Percentiles rank a stretch among this genome's conserved stretches.
Evolutionary conservation across 1,140 invertebrate genomes (phyloP).

Genomic region (Grapholita molesta): DNA sequence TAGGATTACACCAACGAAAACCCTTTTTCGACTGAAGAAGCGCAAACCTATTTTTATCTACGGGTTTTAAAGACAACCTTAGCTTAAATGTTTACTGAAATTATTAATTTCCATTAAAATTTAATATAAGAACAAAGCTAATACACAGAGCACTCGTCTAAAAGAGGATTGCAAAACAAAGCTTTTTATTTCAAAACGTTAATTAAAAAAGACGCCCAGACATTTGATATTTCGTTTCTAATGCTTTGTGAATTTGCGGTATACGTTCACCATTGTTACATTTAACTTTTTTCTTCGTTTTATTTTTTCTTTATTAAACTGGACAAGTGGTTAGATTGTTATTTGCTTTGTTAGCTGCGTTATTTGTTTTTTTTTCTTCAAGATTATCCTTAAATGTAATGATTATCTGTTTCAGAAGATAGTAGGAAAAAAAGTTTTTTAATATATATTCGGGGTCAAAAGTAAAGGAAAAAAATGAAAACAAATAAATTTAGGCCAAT

Average conservation of each 20-base stretch:
- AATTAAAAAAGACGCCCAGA: conserved; percentile 4
- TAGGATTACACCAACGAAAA: neutral
- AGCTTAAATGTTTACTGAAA: neutral
- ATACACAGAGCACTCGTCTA: neutral
- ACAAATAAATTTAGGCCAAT: no score
- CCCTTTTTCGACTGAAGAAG: neutral
- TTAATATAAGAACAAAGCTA: conserved; percentile 8
- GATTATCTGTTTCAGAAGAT: no score
- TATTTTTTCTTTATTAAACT: neutral
- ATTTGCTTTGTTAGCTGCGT: neutral
- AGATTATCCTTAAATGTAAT: neutral
- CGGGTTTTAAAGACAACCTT: neutral
- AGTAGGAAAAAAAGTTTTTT: no score
- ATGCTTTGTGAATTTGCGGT: neutral
- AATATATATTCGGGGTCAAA: no score
- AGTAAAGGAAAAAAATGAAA: no score
- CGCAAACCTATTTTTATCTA: neutral
- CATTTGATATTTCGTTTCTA: neutral
- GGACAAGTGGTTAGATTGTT: neutral
- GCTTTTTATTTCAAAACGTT: neutral
- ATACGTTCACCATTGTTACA: neutral
- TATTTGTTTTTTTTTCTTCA: neutral
- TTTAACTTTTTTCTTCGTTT: neutral
- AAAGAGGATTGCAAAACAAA: neutral
- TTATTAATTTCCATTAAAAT: neutral